Evolutionary conservation across 2,797 vertebrate genomes (phyloP).

Genomic region (Catostomus latipinnis): DNA sequence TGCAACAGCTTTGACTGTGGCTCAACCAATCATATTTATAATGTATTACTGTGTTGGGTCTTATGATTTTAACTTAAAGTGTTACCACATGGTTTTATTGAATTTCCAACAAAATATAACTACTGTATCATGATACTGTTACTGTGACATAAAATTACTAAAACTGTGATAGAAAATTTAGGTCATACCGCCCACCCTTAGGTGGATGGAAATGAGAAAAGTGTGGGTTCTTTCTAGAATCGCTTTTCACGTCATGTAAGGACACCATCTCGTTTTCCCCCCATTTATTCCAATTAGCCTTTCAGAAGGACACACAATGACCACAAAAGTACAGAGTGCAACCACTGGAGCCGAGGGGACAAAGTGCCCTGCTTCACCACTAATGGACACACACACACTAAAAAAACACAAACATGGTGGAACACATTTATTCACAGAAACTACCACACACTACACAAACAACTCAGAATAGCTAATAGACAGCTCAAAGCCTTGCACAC

Average conservation of each 20-base stretch:
- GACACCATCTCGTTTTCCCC: background rate
- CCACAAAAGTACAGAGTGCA: slow-evolving; percentile 42
- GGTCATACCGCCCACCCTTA: too few relatives aligned
- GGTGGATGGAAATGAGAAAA: background rate
- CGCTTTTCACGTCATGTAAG: background rate
- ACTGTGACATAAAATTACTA: too few relatives aligned
- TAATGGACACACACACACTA: slow-evolving; percentile 41
- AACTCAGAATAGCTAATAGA: slow-evolving; percentile 17
- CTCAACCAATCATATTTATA: too few relatives aligned
- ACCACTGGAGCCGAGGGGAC: slow-evolving; percentile 44
- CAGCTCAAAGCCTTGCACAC: slow-evolving; percentile 5
- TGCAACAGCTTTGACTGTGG: too few relatives aligned
- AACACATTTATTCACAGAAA: slow-evolving; percentile 26
- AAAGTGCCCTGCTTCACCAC: slow-evolving; percentile 59
- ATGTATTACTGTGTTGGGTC: too few relatives aligned
- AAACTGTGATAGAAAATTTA: too few relatives aligned
- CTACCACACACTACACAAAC: slow-evolving; percentile 24
- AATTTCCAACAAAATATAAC: too few relatives aligned
- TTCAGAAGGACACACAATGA: slow-evolving; percentile 19
- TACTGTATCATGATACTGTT: too few relatives aligned
- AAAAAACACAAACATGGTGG: slow-evolving; percentile 29
- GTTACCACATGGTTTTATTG: too few relatives aligned
- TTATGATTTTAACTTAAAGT: too few relatives aligned
- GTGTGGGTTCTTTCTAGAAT: background rate
- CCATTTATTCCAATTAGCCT: slow-evolving; percentile 10